Percentiles rank a stretch among this genome's conserved stretches.
Conservation (phyloP, 1,140 invertebrate genomes). For the Psix sp. region DNA sequence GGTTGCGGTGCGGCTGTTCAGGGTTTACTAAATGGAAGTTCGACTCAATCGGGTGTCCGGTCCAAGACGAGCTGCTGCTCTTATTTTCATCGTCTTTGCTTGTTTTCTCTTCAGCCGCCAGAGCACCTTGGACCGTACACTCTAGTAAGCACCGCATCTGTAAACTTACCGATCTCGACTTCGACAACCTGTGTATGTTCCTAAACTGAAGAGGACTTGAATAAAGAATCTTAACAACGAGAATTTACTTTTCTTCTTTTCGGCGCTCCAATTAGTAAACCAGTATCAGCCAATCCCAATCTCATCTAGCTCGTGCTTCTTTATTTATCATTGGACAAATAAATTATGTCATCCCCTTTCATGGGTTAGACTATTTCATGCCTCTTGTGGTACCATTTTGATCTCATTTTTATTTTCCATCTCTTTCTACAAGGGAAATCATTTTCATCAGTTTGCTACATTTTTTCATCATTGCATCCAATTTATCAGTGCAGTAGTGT, state of each 20-base stretch:
- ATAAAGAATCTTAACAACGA: constrained; percentile 53
- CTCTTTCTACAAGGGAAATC: too few species aligned
- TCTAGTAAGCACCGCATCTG: constrained; percentile 12
- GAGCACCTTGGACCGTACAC: constrained; percentile 1
- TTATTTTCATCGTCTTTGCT: constrained; percentile 54
- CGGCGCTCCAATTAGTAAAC: constrained; percentile 51
- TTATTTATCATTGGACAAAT: neutral
- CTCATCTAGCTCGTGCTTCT: neutral
- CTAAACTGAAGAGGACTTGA: constrained; percentile 49
- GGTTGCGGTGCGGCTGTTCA: constrained; percentile 8
- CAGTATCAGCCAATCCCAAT: constrained; percentile 29
- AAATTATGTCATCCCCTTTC: neutral
- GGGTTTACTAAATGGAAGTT: constrained; percentile 57
- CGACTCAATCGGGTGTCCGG: constrained; percentile 35
- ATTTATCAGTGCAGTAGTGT: too few species aligned
- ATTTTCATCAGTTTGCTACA: too few species aligned
- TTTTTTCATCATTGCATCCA: too few species aligned
- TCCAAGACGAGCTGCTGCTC: constrained; percentile 30
- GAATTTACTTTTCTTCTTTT: constrained; percentile 35
- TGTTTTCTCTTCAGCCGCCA: too few species aligned
- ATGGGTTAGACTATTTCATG: too few species aligned
- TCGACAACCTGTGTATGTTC: constrained; percentile 42
- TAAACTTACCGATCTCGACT: constrained; percentile 10
- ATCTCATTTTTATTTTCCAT: too few species aligned
- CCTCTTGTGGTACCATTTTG: too few species aligned